phyloP scores from a whole-genome alignment of 1,140 invertebrate species.

The Microplitis mediator region DNA sequence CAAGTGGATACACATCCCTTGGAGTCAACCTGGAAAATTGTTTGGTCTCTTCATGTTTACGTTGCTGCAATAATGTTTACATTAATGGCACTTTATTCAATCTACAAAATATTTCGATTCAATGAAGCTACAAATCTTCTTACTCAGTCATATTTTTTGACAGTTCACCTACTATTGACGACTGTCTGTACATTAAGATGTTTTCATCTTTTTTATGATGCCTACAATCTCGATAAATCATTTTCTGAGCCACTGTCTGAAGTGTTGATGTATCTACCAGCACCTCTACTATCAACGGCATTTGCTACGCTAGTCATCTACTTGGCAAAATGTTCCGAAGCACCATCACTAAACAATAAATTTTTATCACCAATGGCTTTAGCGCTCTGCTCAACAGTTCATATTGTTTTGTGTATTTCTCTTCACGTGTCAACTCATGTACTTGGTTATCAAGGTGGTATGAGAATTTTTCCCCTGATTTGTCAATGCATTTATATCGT shows the following conservation, averaged over 20 bases:
- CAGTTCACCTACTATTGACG: constrained; percentile 80
- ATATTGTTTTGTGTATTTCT: constrained; percentile 77
- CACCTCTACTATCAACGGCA: constrained; percentile 82
- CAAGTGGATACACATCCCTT: constrained; percentile 45
- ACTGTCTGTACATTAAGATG: constrained; percentile 80
- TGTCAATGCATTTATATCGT: constrained; percentile 84
- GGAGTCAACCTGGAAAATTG: constrained; percentile 72
- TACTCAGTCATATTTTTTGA: constrained; percentile 82
- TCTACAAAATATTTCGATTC: constrained; percentile 81
- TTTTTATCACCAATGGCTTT: constrained; percentile 77
- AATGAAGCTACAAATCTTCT: constrained; percentile 81
- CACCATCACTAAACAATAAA: constrained; percentile 62
- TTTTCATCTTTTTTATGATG: constrained; percentile 87
- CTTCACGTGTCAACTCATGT: constrained; percentile 74
- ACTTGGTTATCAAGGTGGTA: constrained; percentile 58
- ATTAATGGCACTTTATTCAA: constrained; percentile 78
- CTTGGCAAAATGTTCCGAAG: constrained; percentile 73
- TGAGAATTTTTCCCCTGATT: constrained; percentile 71
- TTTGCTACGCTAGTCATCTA: constrained; percentile 86
- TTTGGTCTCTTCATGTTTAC: constrained; percentile 90
- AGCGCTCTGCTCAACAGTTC: constrained; percentile 73
- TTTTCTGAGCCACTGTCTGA: constrained; percentile 80
- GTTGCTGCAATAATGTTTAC: constrained; percentile 81
- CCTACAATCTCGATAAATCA: constrained; percentile 81
- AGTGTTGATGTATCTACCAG: constrained; percentile 81